Conservation (phyloP, 53 echinoderm and acorn worm species). For the Hippasteria phrygiana region DNA sequence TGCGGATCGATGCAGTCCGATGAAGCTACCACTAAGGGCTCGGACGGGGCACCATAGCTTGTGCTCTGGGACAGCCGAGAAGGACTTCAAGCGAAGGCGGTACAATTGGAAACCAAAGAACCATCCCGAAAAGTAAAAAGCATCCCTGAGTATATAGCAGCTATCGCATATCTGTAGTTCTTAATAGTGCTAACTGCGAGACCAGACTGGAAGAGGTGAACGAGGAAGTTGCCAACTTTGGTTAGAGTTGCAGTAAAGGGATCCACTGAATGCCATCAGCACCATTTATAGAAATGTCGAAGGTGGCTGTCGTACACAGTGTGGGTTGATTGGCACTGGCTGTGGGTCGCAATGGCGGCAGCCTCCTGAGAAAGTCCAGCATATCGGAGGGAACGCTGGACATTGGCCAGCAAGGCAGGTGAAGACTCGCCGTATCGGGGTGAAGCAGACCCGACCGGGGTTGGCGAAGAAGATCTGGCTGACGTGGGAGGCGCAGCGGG, state of each 20-base stretch:
- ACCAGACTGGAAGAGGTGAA: neutral
- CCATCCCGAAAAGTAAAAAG: neutral
- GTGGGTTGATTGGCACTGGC: neutral
- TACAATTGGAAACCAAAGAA: neutral
- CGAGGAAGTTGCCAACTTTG: no score
- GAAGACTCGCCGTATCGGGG: neutral
- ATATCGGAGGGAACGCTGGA: neutral
- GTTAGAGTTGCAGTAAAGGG: neutral
- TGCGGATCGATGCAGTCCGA: no score
- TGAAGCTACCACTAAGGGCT: no score
- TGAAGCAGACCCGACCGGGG: neutral
- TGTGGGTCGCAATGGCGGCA: neutral
- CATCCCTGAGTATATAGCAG: neutral
- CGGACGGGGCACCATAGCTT: no score
- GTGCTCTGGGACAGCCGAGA: no score
- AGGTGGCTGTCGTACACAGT: neutral
- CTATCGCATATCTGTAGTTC: neutral
- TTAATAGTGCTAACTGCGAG: neutral
- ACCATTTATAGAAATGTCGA: no score
- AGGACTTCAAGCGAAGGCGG: neutral
- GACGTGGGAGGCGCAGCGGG: neutral
- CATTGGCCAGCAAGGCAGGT: conserved; percentile 9
- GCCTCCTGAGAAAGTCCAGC: conserved; percentile 4
- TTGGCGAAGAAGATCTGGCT: neutral
- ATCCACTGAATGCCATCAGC: no score